Evolutionary conservation across 2,888 invertebrate genomes (phyloP).

Genomic region (Coelogynopora nodosa): DNA sequence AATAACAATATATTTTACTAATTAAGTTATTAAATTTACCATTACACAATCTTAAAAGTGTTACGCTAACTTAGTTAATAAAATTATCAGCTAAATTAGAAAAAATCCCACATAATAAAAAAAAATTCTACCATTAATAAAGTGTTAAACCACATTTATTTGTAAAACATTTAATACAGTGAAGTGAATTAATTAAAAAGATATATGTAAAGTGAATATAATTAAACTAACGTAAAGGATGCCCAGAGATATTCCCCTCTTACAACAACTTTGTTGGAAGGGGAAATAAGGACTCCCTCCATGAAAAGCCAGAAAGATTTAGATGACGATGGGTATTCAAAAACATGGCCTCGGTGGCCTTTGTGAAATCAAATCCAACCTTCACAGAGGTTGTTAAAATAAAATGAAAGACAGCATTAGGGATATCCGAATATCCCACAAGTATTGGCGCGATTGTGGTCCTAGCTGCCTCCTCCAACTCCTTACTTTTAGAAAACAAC

Average conservation of each 20-base stretch:
- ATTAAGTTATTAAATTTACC: no score
- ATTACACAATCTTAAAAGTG: no score
- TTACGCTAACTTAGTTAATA: no score
- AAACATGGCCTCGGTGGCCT: neutral
- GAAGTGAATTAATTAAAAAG: no score
- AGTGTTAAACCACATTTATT: no score
- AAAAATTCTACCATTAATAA: no score
- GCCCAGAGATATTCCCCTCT: neutral
- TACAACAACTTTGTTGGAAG: neutral
- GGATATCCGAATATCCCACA: neutral
- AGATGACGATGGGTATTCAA: neutral
- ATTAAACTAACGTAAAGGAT: neutral
- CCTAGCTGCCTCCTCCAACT: neutral
- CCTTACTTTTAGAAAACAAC: neutral
- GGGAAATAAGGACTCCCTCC: neutral
- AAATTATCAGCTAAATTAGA: no score
- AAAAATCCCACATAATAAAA: no score
- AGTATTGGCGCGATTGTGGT: no score
- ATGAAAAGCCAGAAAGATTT: neutral
- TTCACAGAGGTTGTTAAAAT: neutral
- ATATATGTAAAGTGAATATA: no score
- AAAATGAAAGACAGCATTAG: neutral
- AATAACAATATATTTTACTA: no score
- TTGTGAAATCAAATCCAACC: neutral
- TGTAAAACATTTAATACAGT: no score